phyloP scores from a whole-genome alignment of 2,113 vertebrate genomes.

The Stigmatopora argus region DNA sequence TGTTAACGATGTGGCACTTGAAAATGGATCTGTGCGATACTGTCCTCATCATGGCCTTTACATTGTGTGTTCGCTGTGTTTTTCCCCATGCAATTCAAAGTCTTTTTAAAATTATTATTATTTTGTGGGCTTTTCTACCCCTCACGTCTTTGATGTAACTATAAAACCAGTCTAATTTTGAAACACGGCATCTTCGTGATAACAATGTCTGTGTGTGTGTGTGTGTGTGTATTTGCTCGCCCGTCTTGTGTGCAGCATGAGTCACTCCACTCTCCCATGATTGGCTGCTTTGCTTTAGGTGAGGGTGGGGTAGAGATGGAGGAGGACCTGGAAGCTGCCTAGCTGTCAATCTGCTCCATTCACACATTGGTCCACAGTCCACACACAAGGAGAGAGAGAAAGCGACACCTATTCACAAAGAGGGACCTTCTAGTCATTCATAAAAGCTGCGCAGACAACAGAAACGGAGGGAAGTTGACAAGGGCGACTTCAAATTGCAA shows the following conservation, averaged over 20 bases:
- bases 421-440: constrained; percentile 80
- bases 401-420: constrained; percentile 74
- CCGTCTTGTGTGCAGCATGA: constrained; percentile 74
- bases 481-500: constrained; percentile 20
- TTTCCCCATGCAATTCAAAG: background rate
- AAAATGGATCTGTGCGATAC: too few species aligned
- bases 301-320: constrained; percentile 35
- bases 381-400: constrained; percentile 58
- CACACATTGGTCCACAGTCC: constrained; percentile 71
- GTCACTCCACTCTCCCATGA: constrained; percentile 73
- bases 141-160: background rate
- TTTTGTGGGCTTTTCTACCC: background rate
- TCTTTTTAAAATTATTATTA: too few species aligned
- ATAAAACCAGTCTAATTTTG: background rate
- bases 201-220: constrained; percentile 60
- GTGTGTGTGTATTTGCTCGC: constrained; percentile 28
- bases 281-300: constrained; percentile 69
- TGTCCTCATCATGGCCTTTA: too few species aligned
- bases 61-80: background rate
- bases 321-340: constrained; percentile 65
- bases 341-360: constrained; percentile 81
- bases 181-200: background rate
- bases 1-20: too few species aligned
- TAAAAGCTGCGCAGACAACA: constrained; percentile 67
- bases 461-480: constrained; percentile 30